These are phyloP conservation scores for Agrilus mali DNA, from an alignment of 2,888 invertebrate species.

Conservation along the genomic window DNA sequence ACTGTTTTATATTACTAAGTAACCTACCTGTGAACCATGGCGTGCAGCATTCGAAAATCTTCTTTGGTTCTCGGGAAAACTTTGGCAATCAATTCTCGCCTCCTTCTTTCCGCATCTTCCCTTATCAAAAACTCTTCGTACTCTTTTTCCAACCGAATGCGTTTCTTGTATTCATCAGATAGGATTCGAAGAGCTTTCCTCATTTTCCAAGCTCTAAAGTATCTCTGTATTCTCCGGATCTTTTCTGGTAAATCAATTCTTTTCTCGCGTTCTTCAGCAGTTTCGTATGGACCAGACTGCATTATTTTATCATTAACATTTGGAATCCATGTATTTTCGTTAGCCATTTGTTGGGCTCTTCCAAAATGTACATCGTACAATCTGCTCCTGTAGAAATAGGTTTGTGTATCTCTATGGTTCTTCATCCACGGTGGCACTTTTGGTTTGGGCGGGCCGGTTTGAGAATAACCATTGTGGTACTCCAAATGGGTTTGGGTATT, in stretches of 20 bases:
- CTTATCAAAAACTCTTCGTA: constrained; percentile 35
- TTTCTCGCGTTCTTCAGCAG: constrained; percentile 46
- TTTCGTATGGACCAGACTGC: constrained; percentile 49
- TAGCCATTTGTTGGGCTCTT: constrained; percentile 49
- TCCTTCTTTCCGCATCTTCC: constrained; percentile 40
- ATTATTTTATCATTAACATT: constrained; percentile 49
- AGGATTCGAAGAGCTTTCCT: constrained; percentile 37
- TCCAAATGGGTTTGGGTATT: constrained; percentile 55
- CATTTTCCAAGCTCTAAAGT: constrained; percentile 46
- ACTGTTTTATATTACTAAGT: no score
- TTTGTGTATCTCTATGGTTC: constrained; percentile 54
- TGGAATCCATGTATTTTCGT: constrained; percentile 44
- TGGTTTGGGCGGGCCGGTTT: constrained; percentile 55
- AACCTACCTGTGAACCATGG: constrained; percentile 31
- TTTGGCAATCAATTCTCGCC: constrained; percentile 47
- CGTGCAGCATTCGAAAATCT: constrained; percentile 64
- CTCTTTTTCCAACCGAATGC: constrained; percentile 40
- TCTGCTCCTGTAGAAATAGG: constrained; percentile 38
- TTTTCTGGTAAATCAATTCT: constrained; percentile 44
- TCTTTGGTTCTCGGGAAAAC: constrained; percentile 57
- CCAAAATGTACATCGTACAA: constrained; percentile 42
- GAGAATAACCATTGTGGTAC: constrained; percentile 73
- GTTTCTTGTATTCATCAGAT: constrained; percentile 38
- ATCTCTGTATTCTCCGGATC: constrained; percentile 50
- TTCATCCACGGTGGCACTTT: constrained; percentile 40